phyloP scores from a whole-genome alignment of 2,797 vertebrate species.

The Pantherophis alleghaniensis region DNA sequence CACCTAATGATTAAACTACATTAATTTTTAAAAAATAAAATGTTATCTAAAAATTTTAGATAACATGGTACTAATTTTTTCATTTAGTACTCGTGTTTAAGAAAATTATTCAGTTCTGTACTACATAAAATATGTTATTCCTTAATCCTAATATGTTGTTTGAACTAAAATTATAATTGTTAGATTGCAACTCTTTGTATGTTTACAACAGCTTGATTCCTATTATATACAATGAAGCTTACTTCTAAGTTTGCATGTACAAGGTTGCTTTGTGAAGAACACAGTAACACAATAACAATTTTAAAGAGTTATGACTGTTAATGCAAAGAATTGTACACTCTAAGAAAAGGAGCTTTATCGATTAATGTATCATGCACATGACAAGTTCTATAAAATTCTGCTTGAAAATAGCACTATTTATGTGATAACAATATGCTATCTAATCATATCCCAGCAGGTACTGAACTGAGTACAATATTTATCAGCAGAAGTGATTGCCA shows the following conservation, averaged over 20 bases:
- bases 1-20: neutral
- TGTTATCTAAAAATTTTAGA: neutral
- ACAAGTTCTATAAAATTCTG: constrained; percentile 44
- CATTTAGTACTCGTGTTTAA: neutral
- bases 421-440: constrained; percentile 52
- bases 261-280: neutral
- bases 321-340: neutral
- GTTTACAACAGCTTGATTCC: neutral
- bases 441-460: constrained; percentile 52
- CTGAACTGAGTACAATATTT: constrained; percentile 56
- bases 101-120: neutral
- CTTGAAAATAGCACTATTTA: constrained; percentile 53
- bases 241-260: neutral
- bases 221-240: neutral
- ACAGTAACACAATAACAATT: neutral
- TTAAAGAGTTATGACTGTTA: neutral
- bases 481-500: constrained; percentile 53
- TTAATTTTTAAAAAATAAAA: neutral
- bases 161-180: neutral
- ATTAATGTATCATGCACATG: constrained; percentile 22
- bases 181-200: neutral
- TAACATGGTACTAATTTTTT: neutral
- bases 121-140: neutral
- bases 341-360: constrained; percentile 40
- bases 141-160: neutral